A percentile compares a stretch with the other conserved stretches of the same genome.
Evolutionary conservation across 2,797 vertebrate species (phyloP).

Genomic region (Rhinoraja longicauda): DNA sequence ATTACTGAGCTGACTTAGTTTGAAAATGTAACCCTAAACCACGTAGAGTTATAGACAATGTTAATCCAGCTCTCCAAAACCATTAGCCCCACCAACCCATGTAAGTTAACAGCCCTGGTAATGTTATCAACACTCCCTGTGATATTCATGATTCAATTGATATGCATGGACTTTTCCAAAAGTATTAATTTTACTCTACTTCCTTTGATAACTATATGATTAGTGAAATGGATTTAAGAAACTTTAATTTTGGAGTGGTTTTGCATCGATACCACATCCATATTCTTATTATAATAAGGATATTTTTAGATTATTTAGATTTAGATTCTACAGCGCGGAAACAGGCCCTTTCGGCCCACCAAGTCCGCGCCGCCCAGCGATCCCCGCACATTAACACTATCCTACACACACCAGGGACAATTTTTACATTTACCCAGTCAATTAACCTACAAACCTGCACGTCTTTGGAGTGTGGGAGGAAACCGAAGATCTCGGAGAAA

Average conservation of each 20-base stretch:
- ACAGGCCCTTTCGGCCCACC: no score
- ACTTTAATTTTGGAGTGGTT: neutral
- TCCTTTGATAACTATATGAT: neutral
- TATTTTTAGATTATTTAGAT: neutral
- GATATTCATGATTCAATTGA: neutral
- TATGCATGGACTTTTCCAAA: neutral
- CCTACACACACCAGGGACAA: no score
- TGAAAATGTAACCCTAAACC: neutral
- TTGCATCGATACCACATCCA: neutral
- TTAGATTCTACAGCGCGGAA: no score
- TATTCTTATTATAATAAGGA: neutral
- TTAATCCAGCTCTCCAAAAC: neutral
- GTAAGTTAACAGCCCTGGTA: no score
- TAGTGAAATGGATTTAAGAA: neutral
- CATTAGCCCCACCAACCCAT: neutral
- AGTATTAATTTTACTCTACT: neutral
- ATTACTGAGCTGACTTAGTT: neutral
- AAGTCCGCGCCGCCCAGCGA: no score
- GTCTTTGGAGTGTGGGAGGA: no score
- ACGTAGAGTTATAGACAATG: neutral
- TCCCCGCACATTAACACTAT: no score
- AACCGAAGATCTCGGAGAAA: no score
- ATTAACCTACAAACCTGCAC: no score
- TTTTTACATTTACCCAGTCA: no score
- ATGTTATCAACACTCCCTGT: neutral